Evolutionary conservation across 2,888 invertebrate species (phyloP), one percentile per base, ranked within the genome.

Genomic region (Oscheius onirici): DNA sequence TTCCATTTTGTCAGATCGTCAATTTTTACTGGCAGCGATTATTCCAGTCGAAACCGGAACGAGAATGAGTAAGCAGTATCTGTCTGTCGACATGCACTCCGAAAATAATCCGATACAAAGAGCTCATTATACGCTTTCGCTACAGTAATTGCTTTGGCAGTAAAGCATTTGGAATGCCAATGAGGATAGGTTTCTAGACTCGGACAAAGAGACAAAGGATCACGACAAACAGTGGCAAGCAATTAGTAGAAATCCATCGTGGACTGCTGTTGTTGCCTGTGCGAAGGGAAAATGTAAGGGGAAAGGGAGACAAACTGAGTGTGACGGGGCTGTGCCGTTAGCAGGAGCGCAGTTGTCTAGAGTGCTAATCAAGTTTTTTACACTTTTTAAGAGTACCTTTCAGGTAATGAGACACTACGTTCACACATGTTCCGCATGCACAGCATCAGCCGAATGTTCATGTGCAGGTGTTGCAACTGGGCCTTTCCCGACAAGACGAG

Each of bases 401-500:
- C 79, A 87, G 87, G 84, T 80, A 87, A 85, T 69, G 87, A 87
- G 58, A 86, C 86, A 2, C 84, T 87, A 8, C 86, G 86, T 15
- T 80, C 84, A 34, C 87, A 87, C 74, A 87, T 87, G 87, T 84
- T 80, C 72, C 83, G 83, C 22, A 76, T 82, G 65, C 87, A 87
- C 76, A 81, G 83, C 71, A 88, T 87, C 52, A 83, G 85, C 26
- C 77, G 87, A 70, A 87, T 86, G 84, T 87, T 87, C 78, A 86
- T 87, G 84, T 87, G 87, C 24, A 46, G 72, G n/a, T 87, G 87
- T 74, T 87, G 87, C 72, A 87, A 87, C 73, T 87, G 85, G 85
- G 85, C 85, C 26, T 86, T 86, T 58, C 84, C 84, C 3, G 85
- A 86, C 76, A 86, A 86, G 71, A 84, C 84, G 11, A 79, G 80